Percentiles rank a stretch among this genome's conserved stretches.
Conservation (phyloP, 2,113 vertebrate species). For the Ageneiosus marmoratus region DNA sequence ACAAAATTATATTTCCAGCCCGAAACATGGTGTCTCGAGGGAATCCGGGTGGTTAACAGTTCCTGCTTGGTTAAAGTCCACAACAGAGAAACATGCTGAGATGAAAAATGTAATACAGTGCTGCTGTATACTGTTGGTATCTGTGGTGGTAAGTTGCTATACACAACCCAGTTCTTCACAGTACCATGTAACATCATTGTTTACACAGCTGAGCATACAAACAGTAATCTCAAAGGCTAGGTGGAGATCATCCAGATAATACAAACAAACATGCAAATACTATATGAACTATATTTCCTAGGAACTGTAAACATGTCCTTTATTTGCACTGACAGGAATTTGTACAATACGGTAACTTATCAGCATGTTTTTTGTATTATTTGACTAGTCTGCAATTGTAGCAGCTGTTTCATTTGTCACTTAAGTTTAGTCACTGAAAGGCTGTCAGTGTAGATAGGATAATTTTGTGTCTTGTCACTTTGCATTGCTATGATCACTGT, state of each 20-base stretch:
- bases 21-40: not conserved
- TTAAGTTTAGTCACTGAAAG: too few species aligned
- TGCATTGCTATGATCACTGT: too few species aligned
- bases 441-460: too few species aligned
- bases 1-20: not conserved
- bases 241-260: not conserved
- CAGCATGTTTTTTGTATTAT: not conserved
- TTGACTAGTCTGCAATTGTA: too few species aligned
- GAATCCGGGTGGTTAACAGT: not conserved
- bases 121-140: not conserved
- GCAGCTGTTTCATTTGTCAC: too few species aligned
- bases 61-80: not conserved
- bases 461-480: too few species aligned
- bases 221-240: not conserved
- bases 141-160: not conserved
- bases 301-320: not conserved
- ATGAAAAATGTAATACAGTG: not conserved
- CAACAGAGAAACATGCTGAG: not conserved
- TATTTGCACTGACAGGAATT: not conserved
- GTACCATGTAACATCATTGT: not conserved
- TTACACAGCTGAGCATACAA: not conserved
- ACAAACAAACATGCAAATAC: not conserved
- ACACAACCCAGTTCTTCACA: not conserved
- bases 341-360: not conserved
- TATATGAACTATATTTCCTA: too few species aligned